Base-by-base conservation (phyloP, 2,797 vertebrate genomes). In the Argentina silus region DNA sequence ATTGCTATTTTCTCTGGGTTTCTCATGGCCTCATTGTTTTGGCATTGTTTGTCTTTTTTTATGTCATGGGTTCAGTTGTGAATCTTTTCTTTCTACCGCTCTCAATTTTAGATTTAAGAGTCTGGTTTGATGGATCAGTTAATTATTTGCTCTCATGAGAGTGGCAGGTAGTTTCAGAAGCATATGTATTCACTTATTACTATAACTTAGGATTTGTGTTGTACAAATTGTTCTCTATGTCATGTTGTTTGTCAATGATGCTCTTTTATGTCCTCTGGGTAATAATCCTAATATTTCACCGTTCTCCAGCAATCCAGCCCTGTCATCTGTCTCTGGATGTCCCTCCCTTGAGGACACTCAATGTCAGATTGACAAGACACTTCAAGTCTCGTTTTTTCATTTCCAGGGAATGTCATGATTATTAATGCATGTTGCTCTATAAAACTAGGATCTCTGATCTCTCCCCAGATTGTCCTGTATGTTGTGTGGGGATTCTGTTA, bases 61-160 rank as follows among this genome's bases (percentile, higher is more conserved):
- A 36, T 36, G 27, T 36, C 27, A 1, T 36, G 27, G 2, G 27
- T 36, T 36, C 27, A 36, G 27, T 36, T 36, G 4, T 36, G 27
- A 36, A 36, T 4, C 27, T 36, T 36, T 36, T 36, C 1, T 36
- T 36, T 36, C 27, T 36, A 2, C 27, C 27, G 4, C 27, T 36
- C 27, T 36, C 27, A 36, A 36, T 36, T 1, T 36, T 36, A 36
- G 27, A 36, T 36, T 36, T 36, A 36, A 36, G 27, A 36, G 27
- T 36, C 4, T 36, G 27, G 27, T 36, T 4, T 70, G 79, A 69
- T 77, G 73, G 83, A 88, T 91, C 81, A 14, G 88, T 87, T 56
- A 42, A 77, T 73, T 6, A 23, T 50, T 15, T 44, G 61, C 61
- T 7, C 15, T 63, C 42, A 15, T 44, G 14, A 2, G n/a, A 63